phyloP scores from a whole-genome alignment of 92 coral and sea anemone genomes.

The Epizoanthus rinbou region DNA sequence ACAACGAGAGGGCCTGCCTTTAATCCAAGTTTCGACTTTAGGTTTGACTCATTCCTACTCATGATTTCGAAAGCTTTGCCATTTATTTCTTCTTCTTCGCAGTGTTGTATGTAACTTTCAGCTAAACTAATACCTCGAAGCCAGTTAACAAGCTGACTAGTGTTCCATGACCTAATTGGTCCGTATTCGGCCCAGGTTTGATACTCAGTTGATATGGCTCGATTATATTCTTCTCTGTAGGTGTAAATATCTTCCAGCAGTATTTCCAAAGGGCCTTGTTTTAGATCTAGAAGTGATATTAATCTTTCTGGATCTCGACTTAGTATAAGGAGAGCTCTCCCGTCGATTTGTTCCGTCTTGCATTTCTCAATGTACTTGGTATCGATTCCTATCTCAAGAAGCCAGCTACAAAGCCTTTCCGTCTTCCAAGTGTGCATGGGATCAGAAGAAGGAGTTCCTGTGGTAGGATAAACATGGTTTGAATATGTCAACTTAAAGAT shows the following conservation, averaged over 20 bases:
- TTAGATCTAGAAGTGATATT: background rate
- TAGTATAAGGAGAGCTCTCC: slow-evolving; percentile 15
- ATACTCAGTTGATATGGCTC: background rate
- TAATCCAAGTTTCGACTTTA: background rate
- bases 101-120: background rate
- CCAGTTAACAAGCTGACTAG: slow-evolving; percentile 35
- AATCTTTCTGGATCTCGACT: background rate
- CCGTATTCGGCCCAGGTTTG: background rate
- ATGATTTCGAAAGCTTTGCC: slow-evolving; percentile 33
- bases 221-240: background rate
- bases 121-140: slow-evolving; percentile 39
- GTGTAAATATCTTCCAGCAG: background rate
- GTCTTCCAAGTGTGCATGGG: slow-evolving; percentile 24
- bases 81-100: slow-evolving; percentile 41
- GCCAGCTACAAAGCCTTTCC: slow-evolving; percentile 11
- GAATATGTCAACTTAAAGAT: no score
- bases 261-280: slow-evolving; percentile 12
- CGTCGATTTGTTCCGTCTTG: slow-evolving; percentile 5
- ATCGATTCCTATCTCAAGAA: background rate
- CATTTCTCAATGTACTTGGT: slow-evolving; percentile 18
- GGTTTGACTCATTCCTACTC: background rate
- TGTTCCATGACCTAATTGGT: slow-evolving; percentile 4
- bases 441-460: background rate
- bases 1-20: slow-evolving; percentile 43
- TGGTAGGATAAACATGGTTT: background rate